Evolutionary conservation across 2,113 vertebrate genomes (phyloP).

Genomic region (Lagopus muta): DNA sequence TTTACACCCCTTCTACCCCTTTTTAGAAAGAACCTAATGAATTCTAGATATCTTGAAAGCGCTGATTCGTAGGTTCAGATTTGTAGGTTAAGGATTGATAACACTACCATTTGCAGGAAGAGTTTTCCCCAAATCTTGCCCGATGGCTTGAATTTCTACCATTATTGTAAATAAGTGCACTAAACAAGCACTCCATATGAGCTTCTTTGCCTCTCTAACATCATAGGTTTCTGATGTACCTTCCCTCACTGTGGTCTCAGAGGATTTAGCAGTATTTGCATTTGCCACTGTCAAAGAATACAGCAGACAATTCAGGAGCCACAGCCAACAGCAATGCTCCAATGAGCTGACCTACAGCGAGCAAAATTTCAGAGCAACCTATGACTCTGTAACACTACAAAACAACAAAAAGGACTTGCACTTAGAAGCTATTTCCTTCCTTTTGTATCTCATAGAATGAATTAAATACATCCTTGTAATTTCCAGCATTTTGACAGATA

Average conservation of each 20-base stretch:
- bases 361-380: neutral
- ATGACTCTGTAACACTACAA: neutral
- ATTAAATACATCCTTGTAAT: neutral
- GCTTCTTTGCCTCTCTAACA: neutral
- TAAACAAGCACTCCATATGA: neutral
- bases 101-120: neutral
- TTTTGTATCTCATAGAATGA: neutral
- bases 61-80: fast-evolving
- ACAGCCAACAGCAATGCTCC: neutral
- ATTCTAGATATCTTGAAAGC: neutral
- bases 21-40: neutral
- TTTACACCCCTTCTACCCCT: neutral
- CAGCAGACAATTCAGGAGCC: neutral
- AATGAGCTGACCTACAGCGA: neutral
- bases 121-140: neutral
- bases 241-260: neutral
- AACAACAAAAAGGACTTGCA: neutral
- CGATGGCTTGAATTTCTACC: neutral
- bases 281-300: neutral
- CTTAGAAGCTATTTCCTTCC: neutral
- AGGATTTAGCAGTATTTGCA: neutral
- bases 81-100: neutral
- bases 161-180: neutral
- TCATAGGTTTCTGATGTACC: neutral
- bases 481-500: neutral